phyloP scores from a whole-genome alignment of 2,797 vertebrate species.

The Myotis pilosus region DNA sequence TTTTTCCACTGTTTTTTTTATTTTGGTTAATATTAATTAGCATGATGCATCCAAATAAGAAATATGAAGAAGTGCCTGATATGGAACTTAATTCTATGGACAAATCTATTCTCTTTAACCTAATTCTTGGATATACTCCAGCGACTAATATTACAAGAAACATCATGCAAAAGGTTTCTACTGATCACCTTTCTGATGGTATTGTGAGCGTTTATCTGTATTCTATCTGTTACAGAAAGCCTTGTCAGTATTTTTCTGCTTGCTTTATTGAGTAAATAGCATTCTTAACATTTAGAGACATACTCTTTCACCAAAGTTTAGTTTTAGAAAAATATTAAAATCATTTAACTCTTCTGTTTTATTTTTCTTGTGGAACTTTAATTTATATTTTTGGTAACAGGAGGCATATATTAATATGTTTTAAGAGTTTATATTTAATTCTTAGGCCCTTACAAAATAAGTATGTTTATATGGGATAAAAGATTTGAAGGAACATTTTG shows the following conservation, averaged over 20 bases:
- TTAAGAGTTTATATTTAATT: conserved; percentile 28
- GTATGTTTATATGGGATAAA: neutral
- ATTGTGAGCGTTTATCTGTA: neutral
- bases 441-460: conserved; percentile 20
- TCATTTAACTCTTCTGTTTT: conserved; percentile 8
- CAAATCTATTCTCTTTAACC: conserved; percentile 67
- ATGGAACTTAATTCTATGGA: conserved; percentile 80
- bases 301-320: neutral
- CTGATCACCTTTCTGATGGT: conserved; percentile 83
- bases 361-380: neutral
- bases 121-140: conserved; percentile 92
- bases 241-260: neutral
- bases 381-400: neutral
- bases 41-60: conserved; percentile 86
- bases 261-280: conserved; percentile 7
- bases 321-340: neutral
- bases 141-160: conserved; percentile 86
- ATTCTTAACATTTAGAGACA: neutral
- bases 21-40: conserved; percentile 87
- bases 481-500: neutral
- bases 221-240: accelerated
- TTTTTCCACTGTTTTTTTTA: conserved; percentile 84
- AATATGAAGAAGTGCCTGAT: conserved; percentile 78
- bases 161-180: conserved; percentile 93
- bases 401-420: neutral